Evolutionary conservation across 2,113 vertebrate genomes (phyloP), one percentile per base, ranked within the genome.

Genomic region (Nyctibius bracteatus): DNA sequence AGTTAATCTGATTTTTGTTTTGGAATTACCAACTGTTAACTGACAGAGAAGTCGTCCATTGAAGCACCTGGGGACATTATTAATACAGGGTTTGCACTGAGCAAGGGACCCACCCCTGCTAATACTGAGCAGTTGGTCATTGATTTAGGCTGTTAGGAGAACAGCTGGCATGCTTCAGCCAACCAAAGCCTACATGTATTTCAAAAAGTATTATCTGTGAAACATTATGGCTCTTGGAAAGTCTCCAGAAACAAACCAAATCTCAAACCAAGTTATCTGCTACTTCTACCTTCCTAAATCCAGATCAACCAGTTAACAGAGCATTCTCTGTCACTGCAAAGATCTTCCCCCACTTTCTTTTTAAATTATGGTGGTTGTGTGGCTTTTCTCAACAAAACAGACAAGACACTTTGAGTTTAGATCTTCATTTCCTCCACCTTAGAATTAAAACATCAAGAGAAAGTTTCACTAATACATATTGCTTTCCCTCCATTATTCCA

Each of bases 141-240:
- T 87, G 88, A 97, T 97, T 97, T 94, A 81, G 83, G 55, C 84
- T 87, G 94, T 97, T 94, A 97, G 88, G 87, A 87, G 47, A 97
- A 95, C 97, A 98, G 89, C 97, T 97, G 97, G 96, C 90, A 68
- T 46, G 54, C 71, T 72, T 97, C 97, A 96, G 83, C 95, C 96
- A 96, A 88, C 94, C 87, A 95, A 91, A 95, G 86, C 79, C 79
- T 63, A 88, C 57, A 73, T 9, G 14, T 65, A 92, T 95, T 93
- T 90, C 54, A 78, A 78, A 80, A 90, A 91, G 81, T 63, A 55
- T 92, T 95, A 93, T 74, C 96, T 88, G 54, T 25, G 77, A 96
- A 97, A 86, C 52, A 92, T 92, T 93, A 93, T 39, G 57, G 70
- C 46, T 88, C 81, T 81, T 97, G 96, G 96, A 94, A 84, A 65